Conservation (phyloP, 2,113 vertebrate species). For the Stigmatopora nigra region DNA sequence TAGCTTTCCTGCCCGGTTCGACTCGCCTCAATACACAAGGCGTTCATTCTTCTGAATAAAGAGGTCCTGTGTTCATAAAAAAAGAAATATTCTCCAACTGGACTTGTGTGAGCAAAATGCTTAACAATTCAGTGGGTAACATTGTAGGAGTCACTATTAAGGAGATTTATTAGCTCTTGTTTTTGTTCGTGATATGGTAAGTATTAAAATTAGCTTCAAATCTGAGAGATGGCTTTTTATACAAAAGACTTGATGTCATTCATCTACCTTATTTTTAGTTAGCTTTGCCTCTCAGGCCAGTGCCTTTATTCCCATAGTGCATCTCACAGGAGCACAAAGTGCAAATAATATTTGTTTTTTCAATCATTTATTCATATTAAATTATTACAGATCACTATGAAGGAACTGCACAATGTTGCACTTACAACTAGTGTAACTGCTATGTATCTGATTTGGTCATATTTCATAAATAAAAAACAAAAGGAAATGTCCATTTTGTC, state of each 20-base stretch:
- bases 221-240: neutral
- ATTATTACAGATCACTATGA: too few species aligned
- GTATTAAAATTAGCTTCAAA: neutral
- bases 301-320: neutral
- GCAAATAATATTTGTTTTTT: neutral
- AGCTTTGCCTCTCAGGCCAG: neutral
- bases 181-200: neutral
- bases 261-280: neutral
- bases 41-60: constrained; percentile 60
- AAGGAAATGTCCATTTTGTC: neutral
- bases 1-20: constrained; percentile 26
- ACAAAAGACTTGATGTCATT: neutral
- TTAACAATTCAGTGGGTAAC: constrained; percentile 3
- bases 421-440: too few species aligned
- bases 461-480: too few species aligned
- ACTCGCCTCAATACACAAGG: constrained; percentile 63
- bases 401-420: too few species aligned
- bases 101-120: constrained; percentile 11
- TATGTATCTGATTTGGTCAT: too few species aligned
- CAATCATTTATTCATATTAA: too few species aligned
- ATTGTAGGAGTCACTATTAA: constrained; percentile 1
- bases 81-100: constrained; percentile 17
- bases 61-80: constrained; percentile 48
- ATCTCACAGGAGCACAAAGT: neutral
- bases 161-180: neutral